Conservation (phyloP, 2,797 vertebrate genomes). For the Semotilus atromaculatus region DNA sequence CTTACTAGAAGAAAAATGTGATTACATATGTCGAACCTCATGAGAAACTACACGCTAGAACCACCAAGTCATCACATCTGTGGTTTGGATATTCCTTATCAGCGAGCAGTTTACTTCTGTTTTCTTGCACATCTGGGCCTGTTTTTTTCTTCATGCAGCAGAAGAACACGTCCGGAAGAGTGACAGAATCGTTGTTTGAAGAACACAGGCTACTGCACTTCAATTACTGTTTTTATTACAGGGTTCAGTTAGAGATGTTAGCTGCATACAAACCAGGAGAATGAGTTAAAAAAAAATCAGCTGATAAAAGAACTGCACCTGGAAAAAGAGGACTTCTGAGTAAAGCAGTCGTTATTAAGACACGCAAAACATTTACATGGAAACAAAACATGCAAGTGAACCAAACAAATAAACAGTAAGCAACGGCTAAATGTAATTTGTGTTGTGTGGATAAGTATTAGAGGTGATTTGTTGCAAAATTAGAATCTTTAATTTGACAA, state of each 20-base stretch:
- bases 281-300: neutral
- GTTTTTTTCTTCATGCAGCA: neutral
- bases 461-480: neutral
- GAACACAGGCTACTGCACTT: slow-evolving; percentile 14
- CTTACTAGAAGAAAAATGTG: slow-evolving; percentile 77
- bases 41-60: slow-evolving; percentile 66
- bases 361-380: neutral
- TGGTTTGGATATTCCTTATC: slow-evolving; percentile 63
- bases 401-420: neutral
- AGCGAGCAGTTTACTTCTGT: slow-evolving; percentile 53
- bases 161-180: neutral
- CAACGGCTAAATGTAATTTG: neutral
- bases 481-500: too few relatives aligned
- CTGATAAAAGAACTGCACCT: neutral
- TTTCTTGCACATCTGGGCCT: slow-evolving; percentile 22
- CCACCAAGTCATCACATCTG: slow-evolving; percentile 69
- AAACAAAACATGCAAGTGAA: neutral
- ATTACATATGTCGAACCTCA: slow-evolving; percentile 70
- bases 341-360: neutral
- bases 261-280: slow-evolving; percentile 10
- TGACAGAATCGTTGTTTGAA: slow-evolving; percentile 40
- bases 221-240: slow-evolving; percentile 34
- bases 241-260: slow-evolving; percentile 15
- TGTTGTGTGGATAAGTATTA: neutral
- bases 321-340: neutral